phyloP scores from a whole-genome alignment of 1,140 invertebrate genomes.

The Cyphomyrmex costatus region DNA sequence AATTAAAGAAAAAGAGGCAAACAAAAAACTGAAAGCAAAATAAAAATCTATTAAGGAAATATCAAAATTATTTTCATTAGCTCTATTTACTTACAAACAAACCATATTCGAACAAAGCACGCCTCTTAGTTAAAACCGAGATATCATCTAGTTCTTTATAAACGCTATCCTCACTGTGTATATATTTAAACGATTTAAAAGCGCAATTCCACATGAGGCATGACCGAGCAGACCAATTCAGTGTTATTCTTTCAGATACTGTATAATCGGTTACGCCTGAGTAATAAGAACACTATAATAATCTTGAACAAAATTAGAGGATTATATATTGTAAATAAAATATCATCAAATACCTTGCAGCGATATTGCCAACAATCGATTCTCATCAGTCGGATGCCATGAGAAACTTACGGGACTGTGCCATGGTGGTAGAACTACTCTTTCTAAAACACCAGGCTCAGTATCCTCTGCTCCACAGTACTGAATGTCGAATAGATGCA shows the following conservation, averaged over 20 bases:
- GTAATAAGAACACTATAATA: slow-evolving; percentile 69
- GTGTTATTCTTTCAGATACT: slow-evolving; percentile 93
- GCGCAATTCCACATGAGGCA: slow-evolving; percentile 92
- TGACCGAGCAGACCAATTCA: slow-evolving; percentile 92
- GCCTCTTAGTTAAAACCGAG: slow-evolving; percentile 90
- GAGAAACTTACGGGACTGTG: slow-evolving; percentile 90
- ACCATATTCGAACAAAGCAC: slow-evolving; percentile 93
- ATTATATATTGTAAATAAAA: background rate
- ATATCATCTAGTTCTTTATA: slow-evolving; percentile 90
- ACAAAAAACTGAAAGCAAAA: background rate
- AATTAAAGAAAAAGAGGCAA: background rate
- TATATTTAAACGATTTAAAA: slow-evolving; percentile 89
- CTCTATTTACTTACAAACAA: slow-evolving; percentile 88
- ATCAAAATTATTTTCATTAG: background rate
- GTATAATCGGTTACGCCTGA: slow-evolving; percentile 91
- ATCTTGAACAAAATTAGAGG: background rate
- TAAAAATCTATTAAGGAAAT: background rate
- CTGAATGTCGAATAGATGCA: slow-evolving; percentile 94
- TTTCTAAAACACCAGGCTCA: slow-evolving; percentile 92
- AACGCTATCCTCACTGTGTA: slow-evolving; percentile 87
- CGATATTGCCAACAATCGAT: slow-evolving; percentile 91
- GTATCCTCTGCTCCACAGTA: slow-evolving; percentile 90
- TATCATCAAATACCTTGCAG: slow-evolving; percentile 85
- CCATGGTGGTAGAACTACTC: slow-evolving; percentile 89
- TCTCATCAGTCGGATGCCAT: slow-evolving; percentile 94